phyloP scores from a whole-genome alignment of 2,797 vertebrate species.

The Poecilia picta region DNA sequence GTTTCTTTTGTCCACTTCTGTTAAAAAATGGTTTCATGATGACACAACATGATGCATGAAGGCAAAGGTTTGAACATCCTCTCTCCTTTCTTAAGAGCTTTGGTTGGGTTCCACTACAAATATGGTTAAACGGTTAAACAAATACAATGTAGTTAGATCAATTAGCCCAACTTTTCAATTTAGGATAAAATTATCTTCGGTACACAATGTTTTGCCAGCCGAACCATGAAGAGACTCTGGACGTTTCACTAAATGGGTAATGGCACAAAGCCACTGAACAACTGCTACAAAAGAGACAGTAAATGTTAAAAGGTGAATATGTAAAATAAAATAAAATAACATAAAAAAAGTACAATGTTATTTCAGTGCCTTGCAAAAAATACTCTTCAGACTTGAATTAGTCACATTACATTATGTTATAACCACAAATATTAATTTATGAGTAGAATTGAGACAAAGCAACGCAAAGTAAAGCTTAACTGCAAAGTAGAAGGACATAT shows the following conservation, averaged over 20 bases:
- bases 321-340: slow-evolving; percentile 8
- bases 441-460: background rate
- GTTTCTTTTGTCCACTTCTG: slow-evolving; percentile 24
- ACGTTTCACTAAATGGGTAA: slow-evolving; percentile 23
- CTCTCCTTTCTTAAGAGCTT: slow-evolving; percentile 7
- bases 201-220: background rate
- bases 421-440: background rate
- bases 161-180: slow-evolving; percentile 25
- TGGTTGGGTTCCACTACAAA: slow-evolving; percentile 15
- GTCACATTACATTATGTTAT: background rate
- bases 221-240: slow-evolving; percentile 27
- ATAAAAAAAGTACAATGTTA: background rate
- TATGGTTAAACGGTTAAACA: background rate
- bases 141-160: slow-evolving; percentile 13
- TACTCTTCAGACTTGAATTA: background rate
- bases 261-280: slow-evolving; percentile 46
- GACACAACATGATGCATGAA: slow-evolving; percentile 28
- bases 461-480: background rate
- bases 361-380: background rate
- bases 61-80: slow-evolving; percentile 31
- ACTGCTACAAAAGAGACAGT: slow-evolving; percentile 50
- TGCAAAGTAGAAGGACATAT: background rate
- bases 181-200: slow-evolving; percentile 3
- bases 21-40: slow-evolving; percentile 13
- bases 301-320: slow-evolving; percentile 57